Percentiles rank a stretch among this genome's conserved stretches.
phyloP scores from a whole-genome alignment of 2,797 vertebrate genomes.

The Tauraco hartlaubi region DNA sequence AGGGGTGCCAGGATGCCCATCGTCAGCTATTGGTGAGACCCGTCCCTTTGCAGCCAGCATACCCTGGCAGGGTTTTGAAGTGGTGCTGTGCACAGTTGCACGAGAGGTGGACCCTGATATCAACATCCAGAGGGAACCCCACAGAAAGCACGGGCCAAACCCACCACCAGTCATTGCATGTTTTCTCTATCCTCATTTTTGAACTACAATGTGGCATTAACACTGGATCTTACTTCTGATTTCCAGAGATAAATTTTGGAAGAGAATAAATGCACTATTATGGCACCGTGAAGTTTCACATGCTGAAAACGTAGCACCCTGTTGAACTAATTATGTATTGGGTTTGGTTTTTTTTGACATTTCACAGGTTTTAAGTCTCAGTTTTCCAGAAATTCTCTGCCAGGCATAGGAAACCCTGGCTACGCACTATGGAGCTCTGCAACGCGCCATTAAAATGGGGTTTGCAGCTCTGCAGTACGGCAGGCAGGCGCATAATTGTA shows the following conservation, averaged over 20 bases:
- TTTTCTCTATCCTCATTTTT: background rate
- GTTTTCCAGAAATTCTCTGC: background rate
- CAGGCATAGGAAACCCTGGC: background rate
- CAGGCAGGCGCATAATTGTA: background rate
- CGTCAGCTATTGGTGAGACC: background rate
- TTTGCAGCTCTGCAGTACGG: background rate
- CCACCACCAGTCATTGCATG: fast-evolving
- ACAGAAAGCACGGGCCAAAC: fast-evolving
- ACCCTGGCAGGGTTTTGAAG: fast-evolving
- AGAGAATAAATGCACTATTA: background rate
- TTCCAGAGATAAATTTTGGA: background rate
- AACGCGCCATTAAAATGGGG: background rate
- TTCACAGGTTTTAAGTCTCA: background rate
- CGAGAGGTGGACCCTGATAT: background rate
- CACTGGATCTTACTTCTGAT: background rate
- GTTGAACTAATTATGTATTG: background rate
- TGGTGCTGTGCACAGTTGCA: background rate
- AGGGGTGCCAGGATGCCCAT: fast-evolving
- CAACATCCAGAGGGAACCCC: background rate
- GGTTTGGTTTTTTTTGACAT: background rate
- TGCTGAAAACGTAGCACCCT: background rate
- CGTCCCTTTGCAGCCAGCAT: fast-evolving
- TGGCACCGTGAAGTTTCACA: background rate
- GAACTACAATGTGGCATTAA: background rate
- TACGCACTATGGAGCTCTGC: background rate